These are phyloP conservation scores for Hypotaenidia okinawae DNA, from an alignment of 2,797 vertebrate species.

Conservation along the genomic window DNA sequence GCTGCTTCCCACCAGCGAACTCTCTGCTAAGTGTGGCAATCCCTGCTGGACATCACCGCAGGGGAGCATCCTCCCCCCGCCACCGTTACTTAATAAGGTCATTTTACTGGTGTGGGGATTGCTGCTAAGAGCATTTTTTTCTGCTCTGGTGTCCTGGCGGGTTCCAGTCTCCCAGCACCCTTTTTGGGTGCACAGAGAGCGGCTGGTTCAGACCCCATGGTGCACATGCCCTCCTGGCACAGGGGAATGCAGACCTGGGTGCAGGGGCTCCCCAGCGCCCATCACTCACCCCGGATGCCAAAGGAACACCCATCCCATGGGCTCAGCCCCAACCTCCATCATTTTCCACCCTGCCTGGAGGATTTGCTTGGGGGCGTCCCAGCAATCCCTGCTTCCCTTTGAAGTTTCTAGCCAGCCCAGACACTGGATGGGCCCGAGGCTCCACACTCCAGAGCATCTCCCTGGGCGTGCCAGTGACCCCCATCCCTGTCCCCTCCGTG, in stretches of 20 bases:
- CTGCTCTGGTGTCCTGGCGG: background rate
- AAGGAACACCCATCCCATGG: background rate
- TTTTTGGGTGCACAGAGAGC: background rate
- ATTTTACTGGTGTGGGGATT: background rate
- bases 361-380: background rate
- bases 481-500: background rate
- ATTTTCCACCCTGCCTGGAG: background rate
- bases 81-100: background rate
- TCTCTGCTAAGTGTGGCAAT: background rate
- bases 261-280: background rate
- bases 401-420: background rate
- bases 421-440: background rate
- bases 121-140: background rate
- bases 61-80: rapidly evolving
- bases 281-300: background rate
- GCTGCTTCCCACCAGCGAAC: background rate
- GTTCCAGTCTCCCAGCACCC: background rate
- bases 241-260: background rate
- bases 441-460: background rate
- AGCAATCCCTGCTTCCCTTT: background rate
- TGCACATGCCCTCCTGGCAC: rapidly evolving
- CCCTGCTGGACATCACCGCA: background rate
- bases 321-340: background rate
- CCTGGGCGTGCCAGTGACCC: background rate
- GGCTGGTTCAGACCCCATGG: rapidly evolving